These are phyloP conservation scores for Phodopus roborovskii DNA, from an alignment of 2,113 vertebrate genomes.

Conservation along the genomic window DNA sequence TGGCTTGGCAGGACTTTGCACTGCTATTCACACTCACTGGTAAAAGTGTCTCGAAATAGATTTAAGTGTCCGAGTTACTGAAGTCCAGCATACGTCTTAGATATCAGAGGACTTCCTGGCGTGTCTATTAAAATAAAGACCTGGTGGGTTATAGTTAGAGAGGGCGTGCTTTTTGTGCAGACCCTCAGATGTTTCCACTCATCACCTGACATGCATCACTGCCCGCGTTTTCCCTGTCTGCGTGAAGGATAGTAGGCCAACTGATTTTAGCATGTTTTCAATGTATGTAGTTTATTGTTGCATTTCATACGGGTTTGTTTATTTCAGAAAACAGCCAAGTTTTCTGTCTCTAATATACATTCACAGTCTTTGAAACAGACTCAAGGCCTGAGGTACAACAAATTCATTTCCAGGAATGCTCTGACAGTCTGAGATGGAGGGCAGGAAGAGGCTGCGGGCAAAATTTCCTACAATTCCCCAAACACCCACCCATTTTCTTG, in stretches of 20 bases:
- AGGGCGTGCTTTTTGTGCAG: not conserved
- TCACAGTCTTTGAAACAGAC: constrained; percentile 3
- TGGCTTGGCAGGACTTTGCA: constrained; percentile 79
- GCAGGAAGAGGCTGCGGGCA: not conserved
- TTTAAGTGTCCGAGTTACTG: constrained; percentile 65
- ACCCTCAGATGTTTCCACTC: not conserved
- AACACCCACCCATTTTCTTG: not conserved
- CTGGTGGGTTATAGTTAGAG: not conserved
- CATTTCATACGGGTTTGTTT: constrained; percentile 35
- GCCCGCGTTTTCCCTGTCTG: not conserved
- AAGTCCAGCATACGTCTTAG: constrained; percentile 30
- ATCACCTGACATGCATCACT: not conserved
- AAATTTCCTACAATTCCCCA: constrained; percentile 3
- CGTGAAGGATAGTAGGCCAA: constrained; percentile 27
- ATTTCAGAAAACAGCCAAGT: constrained; percentile 5
- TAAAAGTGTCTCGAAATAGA: constrained; percentile 81
- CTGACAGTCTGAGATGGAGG: not conserved
- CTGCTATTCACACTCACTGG: constrained; percentile 78
- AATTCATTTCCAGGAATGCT: not conserved
- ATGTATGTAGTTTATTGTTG: not conserved
- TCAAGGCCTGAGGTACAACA: not conserved
- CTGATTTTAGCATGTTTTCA: constrained; percentile 26
- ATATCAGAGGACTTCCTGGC: not conserved
- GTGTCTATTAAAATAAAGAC: not conserved
- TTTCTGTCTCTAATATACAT: constrained; percentile 12